Conservation (phyloP, 2,888 invertebrate species). For the Notodonta dromedarius region DNA sequence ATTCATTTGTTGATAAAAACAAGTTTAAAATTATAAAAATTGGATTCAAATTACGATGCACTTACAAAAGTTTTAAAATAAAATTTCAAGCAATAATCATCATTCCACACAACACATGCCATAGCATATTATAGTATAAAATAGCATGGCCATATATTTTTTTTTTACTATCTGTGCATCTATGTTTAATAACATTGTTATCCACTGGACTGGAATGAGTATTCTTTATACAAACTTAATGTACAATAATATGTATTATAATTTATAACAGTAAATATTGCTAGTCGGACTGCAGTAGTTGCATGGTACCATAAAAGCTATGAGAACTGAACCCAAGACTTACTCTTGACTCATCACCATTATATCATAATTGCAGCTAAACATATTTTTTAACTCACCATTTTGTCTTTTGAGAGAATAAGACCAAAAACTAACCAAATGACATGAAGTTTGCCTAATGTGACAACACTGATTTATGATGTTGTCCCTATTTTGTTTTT, state of each 20-base stretch:
- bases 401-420: too few relatives aligned
- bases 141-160: neutral
- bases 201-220: constrained; percentile 47
- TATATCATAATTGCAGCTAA: too few relatives aligned
- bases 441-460: too few relatives aligned
- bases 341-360: too few relatives aligned
- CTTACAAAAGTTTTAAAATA: too few relatives aligned
- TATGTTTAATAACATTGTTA: neutral
- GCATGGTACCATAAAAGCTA: neutral
- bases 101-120: neutral
- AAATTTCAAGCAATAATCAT: too few relatives aligned
- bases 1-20: constrained; percentile 1
- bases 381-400: too few relatives aligned
- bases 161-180: neutral
- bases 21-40: neutral
- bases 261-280: constrained; percentile 17
- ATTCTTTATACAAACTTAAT: constrained; percentile 41
- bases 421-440: too few relatives aligned
- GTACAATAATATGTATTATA: constrained; percentile 20
- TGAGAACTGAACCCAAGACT: neutral
- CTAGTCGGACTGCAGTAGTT: neutral
- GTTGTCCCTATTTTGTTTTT: too few relatives aligned
- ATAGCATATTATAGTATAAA: neutral
- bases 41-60: neutral
- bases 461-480: too few relatives aligned